Base-by-base conservation (phyloP, 2,888 invertebrate species). In the Stenodema calcarata region DNA sequence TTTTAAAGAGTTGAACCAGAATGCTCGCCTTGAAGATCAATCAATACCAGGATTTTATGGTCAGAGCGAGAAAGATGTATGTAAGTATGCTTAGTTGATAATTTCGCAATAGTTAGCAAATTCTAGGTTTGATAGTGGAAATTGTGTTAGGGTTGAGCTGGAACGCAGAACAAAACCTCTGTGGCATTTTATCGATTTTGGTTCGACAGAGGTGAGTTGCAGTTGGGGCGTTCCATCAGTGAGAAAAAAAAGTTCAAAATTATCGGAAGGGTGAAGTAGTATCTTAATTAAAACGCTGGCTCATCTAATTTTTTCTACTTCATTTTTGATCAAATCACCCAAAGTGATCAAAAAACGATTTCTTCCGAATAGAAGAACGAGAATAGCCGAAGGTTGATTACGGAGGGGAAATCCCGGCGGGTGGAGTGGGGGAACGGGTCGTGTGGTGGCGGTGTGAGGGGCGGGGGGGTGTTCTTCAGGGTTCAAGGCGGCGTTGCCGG, bases 401-500 rank as follows among this genome's bases (percentile, higher is more conserved):
- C n/a, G 73, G 73, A 73, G 47, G 41, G 47, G 47, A 78, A 78
- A 11, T 28, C 9, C 16, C 28, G 44, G 4, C 0, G 35, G 35
- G 11, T 76, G 76, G 12, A 35, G 76, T 30, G 27, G 76, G 35
- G n/a, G 41, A 18, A 14, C 14, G n/a, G n/a, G n/a, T n/a, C n/a
- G n/a, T 0, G 54, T 16, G 54, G 54, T 18, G 54, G 62, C 30
- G 50, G 6, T 35, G 41, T 16, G 12, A 28, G 80, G 28, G 80
- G 50, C 14, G 80, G 69, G 82, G n/a, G 35, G 30, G 62, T 27
- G 30, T 30, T 14, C 62, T 69, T 69, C 75, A 85, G 41, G 76
- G 86, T 86, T 80, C 86, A 80, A 80, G 28, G 86, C 86, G 70
- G 47, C 69, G 86, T 86, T 86, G 86, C 70, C 86, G 44, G 42